A percentile compares a stretch with the other conserved stretches of the same genome.
These are phyloP conservation scores for Caenorhabditis angaria DNA, from an alignment of 2,888 invertebrate species.

Conservation along the genomic window DNA sequence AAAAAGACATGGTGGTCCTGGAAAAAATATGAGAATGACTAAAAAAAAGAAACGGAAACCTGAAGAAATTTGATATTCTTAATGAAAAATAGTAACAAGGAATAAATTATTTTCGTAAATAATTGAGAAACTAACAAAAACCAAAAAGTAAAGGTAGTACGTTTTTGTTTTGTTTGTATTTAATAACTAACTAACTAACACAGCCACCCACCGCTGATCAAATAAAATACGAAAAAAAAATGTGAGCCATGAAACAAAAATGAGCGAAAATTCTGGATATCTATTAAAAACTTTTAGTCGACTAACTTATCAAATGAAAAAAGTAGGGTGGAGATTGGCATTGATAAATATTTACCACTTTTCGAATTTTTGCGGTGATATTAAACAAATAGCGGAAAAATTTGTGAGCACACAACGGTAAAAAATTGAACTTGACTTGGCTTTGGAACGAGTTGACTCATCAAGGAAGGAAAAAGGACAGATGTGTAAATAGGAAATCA, in stretches of 20 bases:
- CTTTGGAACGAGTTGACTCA: background rate
- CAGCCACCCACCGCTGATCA: background rate
- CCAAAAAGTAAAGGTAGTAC: background rate
- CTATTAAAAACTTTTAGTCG: too few relatives aligned
- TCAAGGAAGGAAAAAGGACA: background rate
- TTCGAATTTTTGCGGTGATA: background rate
- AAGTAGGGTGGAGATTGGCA: background rate
- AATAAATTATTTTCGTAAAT: background rate
- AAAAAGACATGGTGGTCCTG: slow-evolving; percentile 26
- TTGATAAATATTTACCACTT: slow-evolving; percentile 1
- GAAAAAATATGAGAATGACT: slow-evolving; percentile 8
- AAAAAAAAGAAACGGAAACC: background rate
- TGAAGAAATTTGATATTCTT: slow-evolving; percentile 7
- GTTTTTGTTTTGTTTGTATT: background rate
- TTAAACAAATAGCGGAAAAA: background rate
- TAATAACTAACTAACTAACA: too few relatives aligned
- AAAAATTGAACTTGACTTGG: background rate
- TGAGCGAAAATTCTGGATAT: background rate
- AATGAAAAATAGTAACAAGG: background rate
- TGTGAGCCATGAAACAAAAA: too few relatives aligned
- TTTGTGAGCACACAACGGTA: background rate
- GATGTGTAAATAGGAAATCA: background rate
- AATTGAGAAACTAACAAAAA: background rate
- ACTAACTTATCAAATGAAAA: background rate
- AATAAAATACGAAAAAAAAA: background rate